Base-by-base conservation (phyloP, 2,113 vertebrate genomes). In the Chunga burmeisteri region DNA sequence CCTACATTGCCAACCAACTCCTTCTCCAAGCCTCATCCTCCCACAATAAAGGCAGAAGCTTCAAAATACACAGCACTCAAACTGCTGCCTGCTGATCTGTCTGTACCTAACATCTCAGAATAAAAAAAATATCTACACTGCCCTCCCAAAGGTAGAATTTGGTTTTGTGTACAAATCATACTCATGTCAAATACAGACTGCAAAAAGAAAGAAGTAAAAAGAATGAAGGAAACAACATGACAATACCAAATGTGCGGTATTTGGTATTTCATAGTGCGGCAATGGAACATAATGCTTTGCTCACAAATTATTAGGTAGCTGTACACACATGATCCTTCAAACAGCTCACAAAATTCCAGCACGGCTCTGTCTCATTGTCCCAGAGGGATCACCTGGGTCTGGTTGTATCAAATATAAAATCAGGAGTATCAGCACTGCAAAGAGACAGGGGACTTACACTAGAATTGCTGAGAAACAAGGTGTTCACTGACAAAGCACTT, bases 41-140 rank as follows among this genome's bases (percentile, higher is more conserved):
- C 32, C 40, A 47, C 26, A 42, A n/a, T 9, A 71, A 78, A 30
- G 34, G 44, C 12, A 65, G 53, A 63, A 47, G 16, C 38, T 78
- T 59, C 3, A 2, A 90, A 78, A 79, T 32, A 86, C n/a, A 58
- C 19, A 23, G 38, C 16, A 73, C 44, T 72, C 46, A 47, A 94
- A 56, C 21, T 40, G 30, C 46, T 81, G 80, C 58, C 63, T 70
- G 40, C 67, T 65, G 40, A 63, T 52, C 8, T 49, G 25, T 32
- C 83, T 70, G 59, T 68, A 84, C 0, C 0, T 38, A 74, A 84
- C 10, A 38, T 26, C 63, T 70, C 32, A 38, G 34, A 0, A 0
- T 6, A n/a, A 59, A 79, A 79, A 38, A 83, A 86, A 34, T 10
- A 46, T 7, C 22, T 38, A 50, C 10, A 20, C 0, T 71, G 52